These are phyloP conservation scores for Tenthredo scrophulariae DNA, from an alignment of 2,888 invertebrate species.

Conservation along the genomic window DNA sequence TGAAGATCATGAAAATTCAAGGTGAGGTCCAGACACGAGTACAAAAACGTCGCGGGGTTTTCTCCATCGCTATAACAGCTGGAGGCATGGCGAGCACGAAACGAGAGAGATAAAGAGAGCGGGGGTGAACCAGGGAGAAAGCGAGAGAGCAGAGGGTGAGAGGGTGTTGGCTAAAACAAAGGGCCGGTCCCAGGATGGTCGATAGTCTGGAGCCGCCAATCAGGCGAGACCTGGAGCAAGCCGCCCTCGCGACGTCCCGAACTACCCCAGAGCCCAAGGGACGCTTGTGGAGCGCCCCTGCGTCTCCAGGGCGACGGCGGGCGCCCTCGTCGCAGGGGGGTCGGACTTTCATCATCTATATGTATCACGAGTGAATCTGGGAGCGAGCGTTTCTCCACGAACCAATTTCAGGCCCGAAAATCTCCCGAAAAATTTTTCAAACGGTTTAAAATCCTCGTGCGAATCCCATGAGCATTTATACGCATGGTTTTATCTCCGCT, in stretches of 20 bases:
- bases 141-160: constrained; percentile 56
- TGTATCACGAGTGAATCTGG: neutral
- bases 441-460: neutral
- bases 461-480: neutral
- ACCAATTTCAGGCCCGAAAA: constrained; percentile 7
- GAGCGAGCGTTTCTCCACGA: neutral
- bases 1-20: neutral
- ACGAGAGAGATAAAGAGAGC: neutral
- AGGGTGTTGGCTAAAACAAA: constrained; percentile 77
- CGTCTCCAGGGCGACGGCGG: constrained; percentile 51
- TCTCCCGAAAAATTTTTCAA: neutral
- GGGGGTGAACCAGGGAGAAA: constrained; percentile 19
- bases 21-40: constrained; percentile 31
- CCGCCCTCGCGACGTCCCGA: constrained; percentile 54
- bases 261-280: constrained; percentile 51
- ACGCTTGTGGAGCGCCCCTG: constrained; percentile 39
- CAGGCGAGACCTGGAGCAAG: constrained; percentile 70
- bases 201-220: constrained; percentile 77
- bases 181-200: constrained; percentile 76
- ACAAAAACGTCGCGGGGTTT: constrained; percentile 6
- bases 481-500: neutral
- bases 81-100: constrained; percentile 14
- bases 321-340: constrained; percentile 24
- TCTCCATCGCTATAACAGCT: constrained; percentile 48
- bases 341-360: constrained; percentile 28